Percentiles rank a stretch among this genome's conserved stretches.
Conservation (phyloP, 2,113 vertebrate genomes). For the Diadophis punctatus region DNA sequence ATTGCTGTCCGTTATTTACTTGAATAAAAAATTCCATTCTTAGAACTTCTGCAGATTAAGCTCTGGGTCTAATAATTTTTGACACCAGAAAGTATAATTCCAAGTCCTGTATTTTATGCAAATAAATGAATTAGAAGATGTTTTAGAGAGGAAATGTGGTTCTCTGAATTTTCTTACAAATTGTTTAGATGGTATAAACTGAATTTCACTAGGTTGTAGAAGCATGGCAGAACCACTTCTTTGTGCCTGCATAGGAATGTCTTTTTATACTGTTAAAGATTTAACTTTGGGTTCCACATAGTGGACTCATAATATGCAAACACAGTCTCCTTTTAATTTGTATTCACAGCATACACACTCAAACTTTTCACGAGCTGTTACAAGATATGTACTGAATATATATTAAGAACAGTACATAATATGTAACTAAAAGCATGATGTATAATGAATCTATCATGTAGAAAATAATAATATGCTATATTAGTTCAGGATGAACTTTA, state of each 20-base stretch:
- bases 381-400: slow-evolving; percentile 58
- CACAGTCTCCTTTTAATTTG: slow-evolving; percentile 59
- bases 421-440: slow-evolving; percentile 41
- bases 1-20: background rate
- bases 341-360: slow-evolving; percentile 55
- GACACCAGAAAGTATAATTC: background rate
- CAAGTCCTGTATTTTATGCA: slow-evolving; percentile 6
- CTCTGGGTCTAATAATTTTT: background rate
- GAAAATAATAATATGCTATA: slow-evolving; percentile 31
- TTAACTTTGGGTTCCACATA: slow-evolving; percentile 52
- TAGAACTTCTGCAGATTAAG: background rate
- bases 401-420: slow-evolving; percentile 51
- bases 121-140: slow-evolving; percentile 7
- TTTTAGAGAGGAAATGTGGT: slow-evolving; percentile 6
- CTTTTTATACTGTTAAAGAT: slow-evolving; percentile 36
- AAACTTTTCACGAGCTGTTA: slow-evolving; percentile 58
- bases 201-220: slow-evolving; percentile 17
- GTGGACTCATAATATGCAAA: slow-evolving; percentile 59
- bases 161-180: background rate
- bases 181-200: slow-evolving; percentile 25
- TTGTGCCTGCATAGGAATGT: slow-evolving; percentile 38
- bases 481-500: slow-evolving; percentile 26
- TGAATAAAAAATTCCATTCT: background rate
- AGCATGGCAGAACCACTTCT: slow-evolving; percentile 48
- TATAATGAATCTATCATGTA: slow-evolving; percentile 42